Evolutionary conservation across 2,113 vertebrate species (phyloP).

Genomic region (Guaruba guarouba): DNA sequence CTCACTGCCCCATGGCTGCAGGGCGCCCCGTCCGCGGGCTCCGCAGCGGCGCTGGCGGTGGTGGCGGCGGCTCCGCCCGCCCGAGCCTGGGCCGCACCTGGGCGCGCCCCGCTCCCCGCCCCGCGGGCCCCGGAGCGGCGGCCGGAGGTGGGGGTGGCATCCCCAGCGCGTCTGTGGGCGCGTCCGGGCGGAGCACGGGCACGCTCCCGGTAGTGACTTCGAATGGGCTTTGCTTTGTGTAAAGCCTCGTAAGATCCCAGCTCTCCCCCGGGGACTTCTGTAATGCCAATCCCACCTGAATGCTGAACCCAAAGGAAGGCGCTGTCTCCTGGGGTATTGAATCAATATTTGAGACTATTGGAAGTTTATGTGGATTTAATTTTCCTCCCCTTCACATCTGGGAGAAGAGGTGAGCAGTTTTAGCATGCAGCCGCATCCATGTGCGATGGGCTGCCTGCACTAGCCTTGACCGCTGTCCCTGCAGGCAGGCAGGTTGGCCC

Average conservation of each 20-base stretch:
- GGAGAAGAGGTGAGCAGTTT: not conserved
- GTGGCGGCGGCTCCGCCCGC: not conserved
- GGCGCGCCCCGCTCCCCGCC: not conserved
- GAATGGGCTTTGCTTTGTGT: fast-evolving
- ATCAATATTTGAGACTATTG: not conserved
- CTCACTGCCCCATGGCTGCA: slow-evolving; percentile 32
- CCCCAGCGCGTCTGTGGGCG: not conserved
- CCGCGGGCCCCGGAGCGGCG: too few relatives aligned
- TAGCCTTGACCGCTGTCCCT: fast-evolving
- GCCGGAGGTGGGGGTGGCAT: not conserved
- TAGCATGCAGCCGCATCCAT: fast-evolving
- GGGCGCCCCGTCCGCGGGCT: not conserved
- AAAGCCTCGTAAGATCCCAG: fast-evolving
- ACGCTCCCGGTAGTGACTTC: not conserved
- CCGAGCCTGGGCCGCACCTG: not conserved
- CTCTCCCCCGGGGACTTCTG: too few relatives aligned
- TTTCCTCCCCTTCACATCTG: not conserved
- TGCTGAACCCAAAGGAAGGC: not conserved
- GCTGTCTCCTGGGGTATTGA: not conserved
- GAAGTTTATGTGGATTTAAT: not conserved
- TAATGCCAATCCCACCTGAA: not conserved
- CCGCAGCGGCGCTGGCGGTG: not conserved
- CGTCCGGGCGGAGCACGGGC: fast-evolving
- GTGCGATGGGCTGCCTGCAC: not conserved
- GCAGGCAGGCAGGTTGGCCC: fast-evolving